Base-by-base conservation (phyloP, 2,888 invertebrate species). In the Saturnia pavonia region DNA sequence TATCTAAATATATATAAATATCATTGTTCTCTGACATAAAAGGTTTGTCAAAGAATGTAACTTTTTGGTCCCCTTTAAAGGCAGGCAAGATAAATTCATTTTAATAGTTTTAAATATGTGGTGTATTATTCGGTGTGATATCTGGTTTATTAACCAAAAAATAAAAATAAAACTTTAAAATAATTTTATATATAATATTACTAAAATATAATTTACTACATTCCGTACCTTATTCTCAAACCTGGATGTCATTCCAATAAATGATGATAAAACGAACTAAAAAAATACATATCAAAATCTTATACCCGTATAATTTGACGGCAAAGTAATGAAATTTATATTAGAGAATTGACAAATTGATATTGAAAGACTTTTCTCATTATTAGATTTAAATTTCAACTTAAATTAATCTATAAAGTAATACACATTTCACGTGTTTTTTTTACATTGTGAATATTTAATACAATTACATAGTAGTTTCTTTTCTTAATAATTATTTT, bases 361-460 rank as follows among this genome's bases (percentile, higher is more conserved):
- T 11, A 57, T 57, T 57, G 57, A 25, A 57, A 25, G 25, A 25
- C 57, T 57, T 22, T 57, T 25, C 14, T 0, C 11, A 12, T 57
- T 57, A 57, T 57, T 57, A 57, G 22, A 14, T 57, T 57, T 2
- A 57, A 57, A 57, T 51, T 51, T 51, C 8, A 22, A 22, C 51
- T 19, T 51, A 51, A 16, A 51, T 57, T 57, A 57, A 57, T 57
- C 57, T 14, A 57, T 57, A 25, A 57, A 57, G 25, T 57, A 57
- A n/a, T n/a, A 57, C 57, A 57, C 25, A 22, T 57, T 57, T 57
- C 25, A 51, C 57, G 4, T n/a, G 19, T 22, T 22, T 22, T 57
- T 57, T n/a, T n/a, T n/a, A n/a, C n/a, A n/a, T 12, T 25, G 25
- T 57, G 25, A 22, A 57, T 57, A 25, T 25, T 57, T 57, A 57